A percentile compares a stretch with the other conserved stretches of the same genome.
Evolutionary conservation across 2,113 vertebrate species (phyloP).

Genomic region (Motacilla tschutschensis): DNA sequence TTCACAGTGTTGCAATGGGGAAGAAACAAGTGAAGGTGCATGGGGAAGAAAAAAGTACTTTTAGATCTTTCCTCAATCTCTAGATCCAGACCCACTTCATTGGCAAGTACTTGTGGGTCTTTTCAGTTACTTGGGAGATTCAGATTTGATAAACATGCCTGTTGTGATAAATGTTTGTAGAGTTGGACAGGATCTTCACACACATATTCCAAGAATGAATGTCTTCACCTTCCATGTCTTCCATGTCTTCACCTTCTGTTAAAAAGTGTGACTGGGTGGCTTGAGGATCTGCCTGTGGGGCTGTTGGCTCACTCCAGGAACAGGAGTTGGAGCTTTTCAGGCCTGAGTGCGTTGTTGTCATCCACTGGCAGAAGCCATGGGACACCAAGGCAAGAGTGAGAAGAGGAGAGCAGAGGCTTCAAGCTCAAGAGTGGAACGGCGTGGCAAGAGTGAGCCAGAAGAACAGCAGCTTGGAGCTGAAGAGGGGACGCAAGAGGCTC

Average conservation of each 20-base stretch:
- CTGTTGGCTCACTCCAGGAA: not conserved
- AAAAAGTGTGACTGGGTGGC: not conserved
- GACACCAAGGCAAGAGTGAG: accelerated
- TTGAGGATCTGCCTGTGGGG: not conserved
- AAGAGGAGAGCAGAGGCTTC: accelerated
- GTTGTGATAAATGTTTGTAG: not conserved
- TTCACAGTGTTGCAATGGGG: not conserved
- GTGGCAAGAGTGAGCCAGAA: not conserved
- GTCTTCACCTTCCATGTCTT: too few species aligned
- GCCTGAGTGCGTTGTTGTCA: accelerated
- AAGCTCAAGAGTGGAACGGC: accelerated
- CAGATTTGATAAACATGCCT: not conserved
- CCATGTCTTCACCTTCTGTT: too few species aligned
- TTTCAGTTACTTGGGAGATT: not conserved
- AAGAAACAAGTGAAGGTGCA: not conserved
- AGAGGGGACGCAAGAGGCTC: accelerated
- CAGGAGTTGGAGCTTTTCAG: not conserved
- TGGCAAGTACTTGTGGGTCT: not conserved
- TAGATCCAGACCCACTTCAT: not conserved
- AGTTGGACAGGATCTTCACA: not conserved
- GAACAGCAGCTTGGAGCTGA: too few species aligned
- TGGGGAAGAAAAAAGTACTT: not conserved
- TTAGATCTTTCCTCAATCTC: not conserved
- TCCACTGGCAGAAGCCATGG: not conserved
- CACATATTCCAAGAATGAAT: not conserved